Evolutionary conservation across 2,888 invertebrate species (phyloP).

Genomic region (Listrodromus nycthemerus): DNA sequence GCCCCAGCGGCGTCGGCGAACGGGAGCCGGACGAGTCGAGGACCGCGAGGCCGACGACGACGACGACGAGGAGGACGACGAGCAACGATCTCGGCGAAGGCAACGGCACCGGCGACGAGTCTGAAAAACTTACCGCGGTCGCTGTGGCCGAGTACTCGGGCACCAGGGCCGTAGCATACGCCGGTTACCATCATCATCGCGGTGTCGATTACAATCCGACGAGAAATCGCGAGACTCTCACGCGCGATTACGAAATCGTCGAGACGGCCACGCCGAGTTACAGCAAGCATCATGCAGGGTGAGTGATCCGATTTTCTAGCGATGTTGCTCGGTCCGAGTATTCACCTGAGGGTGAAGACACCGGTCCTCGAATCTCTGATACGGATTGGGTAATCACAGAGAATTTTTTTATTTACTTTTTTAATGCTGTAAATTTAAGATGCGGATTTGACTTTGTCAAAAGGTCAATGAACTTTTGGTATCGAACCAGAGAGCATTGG

Average conservation of each 20-base stretch:
- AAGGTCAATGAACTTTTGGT: too few species aligned
- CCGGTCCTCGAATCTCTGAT: background rate
- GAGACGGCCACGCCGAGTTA: slow-evolving; percentile 72
- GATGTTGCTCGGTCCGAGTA: background rate
- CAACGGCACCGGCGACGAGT: slow-evolving; percentile 29
- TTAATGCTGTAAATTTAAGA: too few species aligned
- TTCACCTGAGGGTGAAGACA: background rate
- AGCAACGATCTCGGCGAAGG: slow-evolving; percentile 45
- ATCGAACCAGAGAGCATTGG: too few species aligned
- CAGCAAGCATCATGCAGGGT: slow-evolving; percentile 81
- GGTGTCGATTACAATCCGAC: slow-evolving; percentile 57
- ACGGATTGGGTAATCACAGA: background rate
- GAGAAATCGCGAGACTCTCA: slow-evolving; percentile 46
- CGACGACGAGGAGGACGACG: slow-evolving; percentile 38
- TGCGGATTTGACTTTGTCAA: too few species aligned
- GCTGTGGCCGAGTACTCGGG: slow-evolving; percentile 73
- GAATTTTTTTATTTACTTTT: too few species aligned
- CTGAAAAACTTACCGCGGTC: slow-evolving; percentile 74
- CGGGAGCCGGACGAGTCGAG: slow-evolving; percentile 47
- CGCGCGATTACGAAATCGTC: slow-evolving; percentile 45
- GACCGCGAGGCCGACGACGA: slow-evolving; percentile 45
- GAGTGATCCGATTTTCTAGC: slow-evolving; percentile 61
- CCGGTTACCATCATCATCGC: slow-evolving; percentile 72
- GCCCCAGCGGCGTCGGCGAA: background rate
- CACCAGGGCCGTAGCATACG: slow-evolving; percentile 75